These are phyloP conservation scores for Ceuthmochares aereus DNA, from an alignment of 2,113 vertebrate species.

Conservation along the genomic window DNA sequence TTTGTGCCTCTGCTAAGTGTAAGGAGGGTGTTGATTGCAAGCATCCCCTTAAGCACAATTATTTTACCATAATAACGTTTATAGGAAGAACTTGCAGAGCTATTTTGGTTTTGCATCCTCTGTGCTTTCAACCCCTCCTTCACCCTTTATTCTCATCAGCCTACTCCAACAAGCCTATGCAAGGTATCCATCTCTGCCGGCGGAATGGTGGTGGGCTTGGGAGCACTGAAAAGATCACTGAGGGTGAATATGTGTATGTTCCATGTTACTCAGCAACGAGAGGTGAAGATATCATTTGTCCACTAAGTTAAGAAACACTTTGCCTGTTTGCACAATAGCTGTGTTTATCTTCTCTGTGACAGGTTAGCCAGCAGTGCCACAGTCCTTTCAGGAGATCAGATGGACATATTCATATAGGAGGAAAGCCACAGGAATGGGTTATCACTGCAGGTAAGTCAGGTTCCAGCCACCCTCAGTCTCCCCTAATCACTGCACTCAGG, in stretches of 20 bases:
- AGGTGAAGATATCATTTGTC: not conserved
- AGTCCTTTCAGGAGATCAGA: not conserved
- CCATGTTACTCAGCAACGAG: constrained; percentile 47
- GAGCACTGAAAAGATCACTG: not conserved
- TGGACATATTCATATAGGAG: not conserved
- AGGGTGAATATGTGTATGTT: not conserved
- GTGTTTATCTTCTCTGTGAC: constrained; percentile 1
- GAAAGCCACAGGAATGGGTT: not conserved
- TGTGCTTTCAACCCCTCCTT: not conserved
- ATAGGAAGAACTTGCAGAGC: not conserved
- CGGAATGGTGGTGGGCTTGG: not conserved
- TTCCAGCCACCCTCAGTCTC: not conserved
- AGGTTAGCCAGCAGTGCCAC: not conserved
- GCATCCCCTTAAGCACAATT: not conserved
- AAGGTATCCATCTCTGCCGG: not conserved
- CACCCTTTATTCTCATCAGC: not conserved
- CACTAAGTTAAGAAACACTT: not conserved
- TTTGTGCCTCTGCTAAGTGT: not conserved
- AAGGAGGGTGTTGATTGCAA: not conserved
- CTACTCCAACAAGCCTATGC: not conserved
- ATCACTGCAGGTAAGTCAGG: not conserved
- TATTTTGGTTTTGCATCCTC: not conserved
- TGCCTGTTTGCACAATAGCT: constrained; percentile 7
- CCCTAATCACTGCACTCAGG: not conserved
- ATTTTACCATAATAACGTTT: not conserved